Evolutionary conservation across 1,140 invertebrate species (phyloP).

Genomic region (Drosophila yakuba): DNA sequence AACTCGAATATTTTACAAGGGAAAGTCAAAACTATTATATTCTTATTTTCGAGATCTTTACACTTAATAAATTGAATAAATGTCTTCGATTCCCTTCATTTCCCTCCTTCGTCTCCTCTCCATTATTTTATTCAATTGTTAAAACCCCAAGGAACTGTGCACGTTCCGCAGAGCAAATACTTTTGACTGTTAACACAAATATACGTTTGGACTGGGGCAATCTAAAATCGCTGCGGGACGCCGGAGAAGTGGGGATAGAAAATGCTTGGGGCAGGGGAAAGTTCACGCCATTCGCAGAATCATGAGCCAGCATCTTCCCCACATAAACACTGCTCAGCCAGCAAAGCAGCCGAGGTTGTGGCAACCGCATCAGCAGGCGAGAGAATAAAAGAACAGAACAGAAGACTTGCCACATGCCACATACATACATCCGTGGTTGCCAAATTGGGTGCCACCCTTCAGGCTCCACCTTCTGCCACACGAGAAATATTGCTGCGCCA

Average conservation of each 20-base stretch:
- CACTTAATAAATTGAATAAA: constrained; percentile 4
- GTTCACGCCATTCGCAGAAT: constrained; percentile 77
- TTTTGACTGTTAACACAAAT: constrained; percentile 46
- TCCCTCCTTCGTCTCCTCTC: no score
- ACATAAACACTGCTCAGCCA: constrained; percentile 32
- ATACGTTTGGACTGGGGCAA: constrained; percentile 43
- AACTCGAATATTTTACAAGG: not conserved
- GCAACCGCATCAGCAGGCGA: constrained; percentile 46
- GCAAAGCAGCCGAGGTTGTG: constrained; percentile 22
- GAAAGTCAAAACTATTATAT: not conserved
- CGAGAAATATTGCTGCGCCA: constrained; percentile 54
- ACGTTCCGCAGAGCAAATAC: constrained; percentile 26
- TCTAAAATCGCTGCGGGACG: constrained; percentile 65
- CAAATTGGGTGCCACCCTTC: constrained; percentile 56
- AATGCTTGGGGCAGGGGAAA: constrained; percentile 29
- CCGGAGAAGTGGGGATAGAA: constrained; percentile 7
- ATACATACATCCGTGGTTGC: constrained; percentile 46
- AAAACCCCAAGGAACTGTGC: constrained; percentile 4
- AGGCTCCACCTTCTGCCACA: not conserved
- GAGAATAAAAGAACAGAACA: constrained; percentile 17
- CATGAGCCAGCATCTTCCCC: constrained; percentile 45
- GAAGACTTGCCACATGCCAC: constrained; percentile 41
- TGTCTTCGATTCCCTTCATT: not conserved
- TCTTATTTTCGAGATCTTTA: not conserved
- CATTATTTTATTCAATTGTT: constrained; percentile 33